Percentiles rank a stretch among this genome's conserved stretches.
Conservation (phyloP, 1,140 invertebrate species). For the Samia ricini region DNA sequence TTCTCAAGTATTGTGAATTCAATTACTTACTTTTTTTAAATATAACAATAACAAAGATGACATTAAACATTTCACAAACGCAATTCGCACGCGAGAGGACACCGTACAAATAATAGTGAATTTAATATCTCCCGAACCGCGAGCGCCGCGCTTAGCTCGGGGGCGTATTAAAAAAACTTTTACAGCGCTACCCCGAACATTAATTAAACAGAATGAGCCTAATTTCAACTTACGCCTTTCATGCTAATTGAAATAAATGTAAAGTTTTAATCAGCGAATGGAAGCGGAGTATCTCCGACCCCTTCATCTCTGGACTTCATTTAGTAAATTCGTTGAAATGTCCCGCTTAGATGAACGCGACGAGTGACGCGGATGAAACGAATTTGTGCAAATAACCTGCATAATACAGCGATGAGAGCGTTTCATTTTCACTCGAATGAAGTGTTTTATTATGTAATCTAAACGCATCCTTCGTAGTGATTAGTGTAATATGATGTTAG, state of each 20-base stretch:
- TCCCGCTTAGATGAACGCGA: not conserved
- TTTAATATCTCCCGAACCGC: constrained; percentile 7
- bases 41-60: too few species aligned
- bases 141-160: not conserved
- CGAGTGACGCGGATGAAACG: not conserved
- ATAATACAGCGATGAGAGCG: too few species aligned
- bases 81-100: constrained; percentile 8
- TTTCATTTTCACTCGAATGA: too few species aligned
- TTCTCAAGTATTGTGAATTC: too few species aligned
- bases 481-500: too few species aligned
- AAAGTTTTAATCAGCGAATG: constrained; percentile 51
- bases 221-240: constrained; percentile 50
- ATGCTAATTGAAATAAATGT: constrained; percentile 60
- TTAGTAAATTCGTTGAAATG: not conserved
- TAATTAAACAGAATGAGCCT: constrained; percentile 57
- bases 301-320: constrained; percentile 8
- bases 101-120: constrained; percentile 1
- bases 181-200: constrained; percentile 22
- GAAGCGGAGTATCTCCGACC: constrained; percentile 1
- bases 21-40: too few species aligned
- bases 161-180: constrained; percentile 9
- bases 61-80: too few species aligned
- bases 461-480: too few species aligned
- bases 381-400: too few species aligned
- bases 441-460: too few species aligned